Evolutionary conservation across 2,797 vertebrate genomes (phyloP).

Genomic region (Enteromius paludinosus): DNA sequence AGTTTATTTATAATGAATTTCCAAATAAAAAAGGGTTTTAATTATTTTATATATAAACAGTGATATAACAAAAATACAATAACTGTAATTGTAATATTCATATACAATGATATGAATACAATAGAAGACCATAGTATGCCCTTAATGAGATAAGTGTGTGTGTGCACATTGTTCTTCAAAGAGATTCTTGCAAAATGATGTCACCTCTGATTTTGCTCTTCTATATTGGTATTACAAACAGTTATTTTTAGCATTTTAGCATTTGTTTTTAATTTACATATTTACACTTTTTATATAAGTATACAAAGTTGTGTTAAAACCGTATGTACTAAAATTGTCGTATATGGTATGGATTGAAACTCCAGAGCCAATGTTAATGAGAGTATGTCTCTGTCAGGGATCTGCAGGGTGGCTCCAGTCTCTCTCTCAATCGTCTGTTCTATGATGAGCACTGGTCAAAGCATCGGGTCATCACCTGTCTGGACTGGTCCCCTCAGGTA

Average conservation of each 20-base stretch:
- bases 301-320: too few species aligned
- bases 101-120: neutral
- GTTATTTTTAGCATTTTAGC: constrained; percentile 23
- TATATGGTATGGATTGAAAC: neutral
- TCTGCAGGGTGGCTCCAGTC: constrained; percentile 86
- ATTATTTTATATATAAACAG: too few species aligned
- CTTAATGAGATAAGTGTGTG: constrained; percentile 25
- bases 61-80: neutral
- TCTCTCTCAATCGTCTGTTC: constrained; percentile 91
- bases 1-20: neutral
- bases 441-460: constrained; percentile 98
- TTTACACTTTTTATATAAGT: neutral
- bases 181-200: constrained; percentile 68
- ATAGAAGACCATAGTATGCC: neutral
- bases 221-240: constrained; percentile 25
- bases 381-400: constrained; percentile 66
- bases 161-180: constrained; percentile 70
- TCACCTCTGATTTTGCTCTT: constrained; percentile 58
- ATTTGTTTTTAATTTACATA: constrained; percentile 1
- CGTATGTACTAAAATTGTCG: too few species aligned
- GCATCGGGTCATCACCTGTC: constrained; percentile 95
- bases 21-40: too few species aligned
- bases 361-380: neutral
- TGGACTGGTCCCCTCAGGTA: constrained; percentile 98
- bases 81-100: too few species aligned